A percentile compares a stretch with the other conserved stretches of the same genome.
phyloP scores from a whole-genome alignment of 2,113 vertebrate genomes.

The Fulica atra region DNA sequence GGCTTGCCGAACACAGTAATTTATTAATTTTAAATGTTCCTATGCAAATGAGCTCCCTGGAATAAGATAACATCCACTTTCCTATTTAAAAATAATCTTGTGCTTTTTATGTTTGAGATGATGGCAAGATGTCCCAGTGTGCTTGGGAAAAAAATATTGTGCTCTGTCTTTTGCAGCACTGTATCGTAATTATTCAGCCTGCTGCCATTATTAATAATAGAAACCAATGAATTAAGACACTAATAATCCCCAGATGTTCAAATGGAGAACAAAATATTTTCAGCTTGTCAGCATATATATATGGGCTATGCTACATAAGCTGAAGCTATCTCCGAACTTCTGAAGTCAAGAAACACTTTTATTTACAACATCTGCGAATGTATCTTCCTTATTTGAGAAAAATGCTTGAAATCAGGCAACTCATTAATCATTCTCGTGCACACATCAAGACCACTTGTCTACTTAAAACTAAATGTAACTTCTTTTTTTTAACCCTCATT shows the following conservation, averaged over 20 bases:
- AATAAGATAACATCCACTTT: conserved; percentile 62
- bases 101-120: conserved; percentile 56
- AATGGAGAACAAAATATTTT: conserved; percentile 67
- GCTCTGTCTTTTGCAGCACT: conserved; percentile 56
- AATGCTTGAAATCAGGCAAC: conserved; percentile 1
- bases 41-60: conserved; percentile 65
- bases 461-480: neutral
- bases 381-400: neutral
- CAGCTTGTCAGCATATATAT: conserved; percentile 68
- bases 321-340: conserved; percentile 21
- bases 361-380: neutral
- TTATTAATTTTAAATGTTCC: conserved; percentile 72
- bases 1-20: conserved; percentile 53
- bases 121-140: conserved; percentile 62
- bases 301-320: conserved; percentile 17
- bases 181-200: conserved; percentile 66
- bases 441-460: neutral
- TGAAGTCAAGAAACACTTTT: neutral
- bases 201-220: conserved; percentile 74
- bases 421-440: neutral
- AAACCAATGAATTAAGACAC: conserved; percentile 71
- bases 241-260: conserved; percentile 77
- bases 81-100: conserved; percentile 67
- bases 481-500: neutral
- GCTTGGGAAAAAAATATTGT: conserved; percentile 23